phyloP scores from a whole-genome alignment of 1,140 invertebrate species.

The Nasonia giraulti region DNA sequence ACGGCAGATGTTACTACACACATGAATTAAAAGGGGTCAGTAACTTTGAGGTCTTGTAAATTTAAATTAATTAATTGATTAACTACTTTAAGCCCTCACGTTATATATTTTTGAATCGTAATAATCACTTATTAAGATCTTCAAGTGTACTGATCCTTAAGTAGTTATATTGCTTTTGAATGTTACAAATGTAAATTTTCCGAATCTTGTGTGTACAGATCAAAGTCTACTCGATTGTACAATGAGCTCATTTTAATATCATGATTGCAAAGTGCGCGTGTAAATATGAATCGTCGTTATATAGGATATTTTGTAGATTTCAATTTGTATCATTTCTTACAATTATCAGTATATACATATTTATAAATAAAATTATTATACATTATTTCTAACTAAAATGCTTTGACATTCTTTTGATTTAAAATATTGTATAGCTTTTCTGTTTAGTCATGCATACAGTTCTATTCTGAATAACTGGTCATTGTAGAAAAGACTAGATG shows the following conservation, averaged over 20 bases:
- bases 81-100: conserved; percentile 12
- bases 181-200: conserved; percentile 43
- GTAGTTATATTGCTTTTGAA: conserved; percentile 36
- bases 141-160: conserved; percentile 29
- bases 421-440: not conserved
- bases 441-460: not conserved
- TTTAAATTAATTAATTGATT: not conserved
- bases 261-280: conserved; percentile 44
- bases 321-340: conserved; percentile 54
- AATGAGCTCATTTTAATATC: conserved; percentile 46
- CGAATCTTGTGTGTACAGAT: conserved; percentile 47
- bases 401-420: not conserved
- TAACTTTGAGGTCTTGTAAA: conserved; percentile 33
- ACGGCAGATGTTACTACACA: conserved; percentile 39
- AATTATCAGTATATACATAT: conserved; percentile 56
- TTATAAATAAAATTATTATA: conserved; percentile 50
- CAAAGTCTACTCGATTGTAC: conserved; percentile 35
- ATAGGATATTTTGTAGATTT: conserved; percentile 53
- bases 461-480: not conserved
- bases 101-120: conserved; percentile 33
- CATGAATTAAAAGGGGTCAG: conserved; percentile 28
- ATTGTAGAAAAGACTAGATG: not conserved
- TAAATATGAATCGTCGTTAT: conserved; percentile 48
- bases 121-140: conserved; percentile 15
- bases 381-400: conserved; percentile 39